Percentiles rank a stretch among this genome's conserved stretches.
phyloP scores from a whole-genome alignment of 2,797 vertebrate species.

The Hipposideros larvatus region DNA sequence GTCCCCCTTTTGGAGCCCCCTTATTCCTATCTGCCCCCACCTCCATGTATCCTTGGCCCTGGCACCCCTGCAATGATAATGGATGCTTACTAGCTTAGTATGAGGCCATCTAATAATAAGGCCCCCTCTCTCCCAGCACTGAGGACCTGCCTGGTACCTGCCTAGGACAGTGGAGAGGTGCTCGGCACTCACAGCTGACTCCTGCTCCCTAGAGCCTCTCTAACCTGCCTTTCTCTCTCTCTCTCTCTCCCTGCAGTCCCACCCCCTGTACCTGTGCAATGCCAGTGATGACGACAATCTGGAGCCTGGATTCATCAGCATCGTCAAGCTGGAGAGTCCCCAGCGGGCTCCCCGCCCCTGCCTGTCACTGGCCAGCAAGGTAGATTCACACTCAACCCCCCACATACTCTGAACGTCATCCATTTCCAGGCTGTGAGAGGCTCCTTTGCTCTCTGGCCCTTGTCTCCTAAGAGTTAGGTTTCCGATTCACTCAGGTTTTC shows the following conservation, averaged over 20 bases:
- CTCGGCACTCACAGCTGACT: not conserved
- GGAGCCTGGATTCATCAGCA: slow-evolving; percentile 95
- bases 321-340: slow-evolving; percentile 96
- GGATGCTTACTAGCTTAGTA: not conserved
- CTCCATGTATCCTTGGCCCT: not conserved
- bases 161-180: not conserved
- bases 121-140: not conserved
- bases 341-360: slow-evolving; percentile 94
- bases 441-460: not conserved
- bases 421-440: not conserved
- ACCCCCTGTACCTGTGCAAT: slow-evolving; percentile 98
- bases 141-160: not conserved
- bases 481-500: not conserved
- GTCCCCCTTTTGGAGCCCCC: not conserved
- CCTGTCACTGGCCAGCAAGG: slow-evolving; percentile 95
- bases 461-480: not conserved
- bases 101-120: not conserved
- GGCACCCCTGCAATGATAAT: not conserved
- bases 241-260: slow-evolving; percentile 91
- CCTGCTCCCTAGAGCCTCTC: not conserved
- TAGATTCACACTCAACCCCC: slow-evolving; percentile 76
- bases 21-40: not conserved
- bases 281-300: slow-evolving; percentile 97
- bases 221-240: slow-evolving; percentile 71
- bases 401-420: not conserved